A percentile compares a stretch with the other conserved stretches of the same genome.
Evolutionary conservation across 2,888 invertebrate genomes (phyloP).

Genomic region (Eledone cirrhosa): DNA sequence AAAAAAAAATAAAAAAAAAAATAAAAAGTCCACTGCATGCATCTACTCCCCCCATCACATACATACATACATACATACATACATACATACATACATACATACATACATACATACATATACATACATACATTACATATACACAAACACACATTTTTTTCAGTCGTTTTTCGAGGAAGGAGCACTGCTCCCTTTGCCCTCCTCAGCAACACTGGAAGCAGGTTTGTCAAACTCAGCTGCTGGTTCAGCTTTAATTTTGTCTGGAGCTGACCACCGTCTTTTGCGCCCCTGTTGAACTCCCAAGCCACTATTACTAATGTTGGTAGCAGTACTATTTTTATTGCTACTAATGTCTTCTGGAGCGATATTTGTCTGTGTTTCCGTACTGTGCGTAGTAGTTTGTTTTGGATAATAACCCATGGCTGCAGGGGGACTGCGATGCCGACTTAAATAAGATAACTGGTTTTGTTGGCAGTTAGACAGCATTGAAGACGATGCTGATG

Average conservation of each 20-base stretch:
- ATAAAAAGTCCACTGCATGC: too few species aligned
- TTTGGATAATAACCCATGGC: not conserved
- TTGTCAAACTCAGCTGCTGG: constrained; percentile 22
- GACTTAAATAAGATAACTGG: constrained; percentile 24
- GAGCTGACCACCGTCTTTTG: constrained; percentile 42
- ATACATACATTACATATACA: too few species aligned
- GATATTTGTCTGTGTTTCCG: not conserved
- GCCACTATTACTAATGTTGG: not conserved
- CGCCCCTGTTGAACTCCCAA: constrained; percentile 31
- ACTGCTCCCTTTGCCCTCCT: too few species aligned
- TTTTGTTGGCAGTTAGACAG: not conserved
- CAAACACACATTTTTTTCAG: too few species aligned
- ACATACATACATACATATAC: too few species aligned
- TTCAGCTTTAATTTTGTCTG: constrained; percentile 36
- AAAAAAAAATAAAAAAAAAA: too few species aligned
- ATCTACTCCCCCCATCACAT: too few species aligned
- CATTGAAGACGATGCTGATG: not conserved
- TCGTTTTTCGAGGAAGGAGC: too few species aligned
- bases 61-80: too few species aligned
- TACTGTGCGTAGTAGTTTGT: constrained; percentile 21
- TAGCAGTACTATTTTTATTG: not conserved
- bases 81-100: too few species aligned
- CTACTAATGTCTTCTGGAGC: constrained; percentile 8
- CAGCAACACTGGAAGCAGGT: not conserved
- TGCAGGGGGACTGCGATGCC: constrained; percentile 27